phyloP scores from a whole-genome alignment of 2,113 vertebrate genomes.

The Colius striatus region DNA sequence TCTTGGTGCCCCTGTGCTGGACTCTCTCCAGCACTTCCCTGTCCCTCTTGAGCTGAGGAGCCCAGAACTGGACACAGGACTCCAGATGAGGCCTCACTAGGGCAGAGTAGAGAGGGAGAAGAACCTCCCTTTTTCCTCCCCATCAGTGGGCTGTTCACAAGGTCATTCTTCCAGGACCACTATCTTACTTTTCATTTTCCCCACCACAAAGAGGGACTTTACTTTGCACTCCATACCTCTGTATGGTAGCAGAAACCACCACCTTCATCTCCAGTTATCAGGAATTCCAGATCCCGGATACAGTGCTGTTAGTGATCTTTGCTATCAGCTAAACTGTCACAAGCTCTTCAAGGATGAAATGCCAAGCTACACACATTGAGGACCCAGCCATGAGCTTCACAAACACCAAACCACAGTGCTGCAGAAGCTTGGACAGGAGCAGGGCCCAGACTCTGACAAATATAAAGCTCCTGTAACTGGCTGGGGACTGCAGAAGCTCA shows the following conservation, averaged over 20 bases:
- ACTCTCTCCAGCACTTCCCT: no score
- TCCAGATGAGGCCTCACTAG: no score
- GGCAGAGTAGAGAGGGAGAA: no score
- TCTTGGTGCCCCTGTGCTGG: no score
- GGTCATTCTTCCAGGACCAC: background rate
- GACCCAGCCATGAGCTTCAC: background rate
- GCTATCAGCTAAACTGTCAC: background rate
- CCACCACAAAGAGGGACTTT: background rate
- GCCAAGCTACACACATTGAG: background rate
- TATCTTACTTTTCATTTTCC: background rate
- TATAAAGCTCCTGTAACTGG: accelerated
- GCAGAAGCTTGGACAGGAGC: background rate
- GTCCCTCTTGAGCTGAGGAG: no score
- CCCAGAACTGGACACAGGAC: no score
- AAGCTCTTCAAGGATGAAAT: background rate
- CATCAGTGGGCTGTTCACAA: background rate
- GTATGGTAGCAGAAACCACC: background rate
- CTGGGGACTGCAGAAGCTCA: background rate
- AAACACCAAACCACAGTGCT: background rate
- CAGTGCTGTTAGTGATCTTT: background rate
- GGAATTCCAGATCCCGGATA: background rate
- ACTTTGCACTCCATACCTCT: background rate
- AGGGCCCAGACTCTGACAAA: background rate
- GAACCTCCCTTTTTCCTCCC: no score
- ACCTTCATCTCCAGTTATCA: background rate